Evolutionary conservation across 2,888 invertebrate genomes (phyloP).

Genomic region (Leucophenga montana): DNA sequence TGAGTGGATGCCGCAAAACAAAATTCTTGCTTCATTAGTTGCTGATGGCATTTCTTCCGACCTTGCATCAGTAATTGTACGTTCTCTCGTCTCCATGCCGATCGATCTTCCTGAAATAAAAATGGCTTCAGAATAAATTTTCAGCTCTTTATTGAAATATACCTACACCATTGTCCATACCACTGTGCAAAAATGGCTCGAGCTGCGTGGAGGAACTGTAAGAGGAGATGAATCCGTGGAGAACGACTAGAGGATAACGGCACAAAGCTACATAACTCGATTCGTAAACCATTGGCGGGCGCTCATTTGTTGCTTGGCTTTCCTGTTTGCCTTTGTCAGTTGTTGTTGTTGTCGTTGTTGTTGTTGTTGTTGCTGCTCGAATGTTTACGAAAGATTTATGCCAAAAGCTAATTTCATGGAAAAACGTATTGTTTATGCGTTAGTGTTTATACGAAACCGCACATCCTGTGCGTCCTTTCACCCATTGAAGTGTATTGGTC

Average conservation of each 20-base stretch:
- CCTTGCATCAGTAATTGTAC: too few species aligned
- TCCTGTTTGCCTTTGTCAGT: slow-evolving; percentile 3
- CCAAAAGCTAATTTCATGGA: slow-evolving; percentile 66
- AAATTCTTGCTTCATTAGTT: too few species aligned
- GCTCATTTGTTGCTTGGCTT: slow-evolving; percentile 30
- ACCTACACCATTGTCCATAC: too few species aligned
- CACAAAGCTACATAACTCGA: not conserved
- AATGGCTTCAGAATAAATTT: too few species aligned
- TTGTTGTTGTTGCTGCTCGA: slow-evolving; percentile 31
- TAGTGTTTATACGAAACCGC: slow-evolving; percentile 4
- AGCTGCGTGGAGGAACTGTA: not conserved
- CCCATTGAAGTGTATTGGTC: slow-evolving; percentile 1
- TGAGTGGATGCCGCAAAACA: too few species aligned
- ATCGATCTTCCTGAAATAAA: too few species aligned
- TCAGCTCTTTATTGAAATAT: too few species aligned
- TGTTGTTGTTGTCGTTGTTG: slow-evolving; percentile 6
- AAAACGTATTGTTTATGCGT: slow-evolving; percentile 58
- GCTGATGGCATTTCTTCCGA: too few species aligned
- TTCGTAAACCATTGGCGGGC: not conserved
- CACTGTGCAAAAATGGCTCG: not conserved
- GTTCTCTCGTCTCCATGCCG: too few species aligned
- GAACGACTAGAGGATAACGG: too few species aligned
- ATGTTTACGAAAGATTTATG: slow-evolving; percentile 64
- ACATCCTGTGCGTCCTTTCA: too few species aligned
- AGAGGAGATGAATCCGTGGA: too few species aligned